Base-by-base conservation (phyloP, 2,888 invertebrate species). In the Elysia crispata region DNA sequence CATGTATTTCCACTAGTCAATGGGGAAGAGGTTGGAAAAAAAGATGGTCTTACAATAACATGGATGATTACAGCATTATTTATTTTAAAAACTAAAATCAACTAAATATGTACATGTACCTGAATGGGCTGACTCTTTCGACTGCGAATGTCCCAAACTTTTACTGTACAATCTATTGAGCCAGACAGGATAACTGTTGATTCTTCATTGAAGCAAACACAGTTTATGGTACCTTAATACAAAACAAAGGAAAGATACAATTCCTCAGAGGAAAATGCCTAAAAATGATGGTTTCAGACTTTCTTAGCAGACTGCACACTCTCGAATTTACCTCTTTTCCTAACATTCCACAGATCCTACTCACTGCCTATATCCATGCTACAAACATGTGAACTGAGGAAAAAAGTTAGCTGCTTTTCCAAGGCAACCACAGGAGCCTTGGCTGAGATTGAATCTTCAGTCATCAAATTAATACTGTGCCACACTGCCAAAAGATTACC, bases 151-250 rank as follows among this genome's bases (percentile, higher is more conserved):
- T 99, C 99, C 97, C 98, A 99, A 86, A 96, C 95, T 93, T 96
- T 95, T 0, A 98, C 96, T 0, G 96, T 95, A 89, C 98, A 97
- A 92, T 99, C 99, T 76, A 97, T 94, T 18, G 98, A 97, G 0
- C 98, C 99, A 1, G 99, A 98, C 41, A 99, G 93, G 0, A 96
- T 96, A 90, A 98, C 94, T 0, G 96, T 95, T 0, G 98, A 97
- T 90, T 99, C 98, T 92, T 99, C 99, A 91, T 99, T 99, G 91
- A 96, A 98, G 85, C 94, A 93, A 6, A 98, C 95, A 87, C 96
- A 95, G 66, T 96, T 97, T 0, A 98, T 96, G 1, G 95, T 94
- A 41, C 96, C 96, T 93, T 70, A 28, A 74, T 18, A 25, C 0
- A 69, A 20, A 13, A 6, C n/a, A 49, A 49, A 13, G n/a, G n/a